Conservation (phyloP, 2,888 invertebrate genomes). For the Eupithecia dodoneata region DNA sequence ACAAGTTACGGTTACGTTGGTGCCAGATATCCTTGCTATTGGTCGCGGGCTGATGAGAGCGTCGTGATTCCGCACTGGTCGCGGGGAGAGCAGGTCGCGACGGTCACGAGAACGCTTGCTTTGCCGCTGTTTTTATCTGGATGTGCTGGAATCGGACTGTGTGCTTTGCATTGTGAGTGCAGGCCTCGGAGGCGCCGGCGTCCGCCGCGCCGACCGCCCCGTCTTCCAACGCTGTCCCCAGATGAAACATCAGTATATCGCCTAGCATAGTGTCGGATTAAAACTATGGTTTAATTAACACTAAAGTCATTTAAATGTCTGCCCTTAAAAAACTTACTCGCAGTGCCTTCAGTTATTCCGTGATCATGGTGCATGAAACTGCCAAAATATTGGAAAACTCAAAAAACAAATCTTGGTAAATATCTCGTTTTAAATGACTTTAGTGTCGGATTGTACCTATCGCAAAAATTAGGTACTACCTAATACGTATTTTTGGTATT, state of each 20-base stretch:
- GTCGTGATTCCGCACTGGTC: conserved; percentile 94
- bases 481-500: not conserved
- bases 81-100: conserved; percentile 91
- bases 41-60: conserved; percentile 91
- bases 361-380: too few species aligned
- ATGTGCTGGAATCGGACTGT: conserved; percentile 92
- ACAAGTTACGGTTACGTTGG: conserved; percentile 88
- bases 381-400: too few species aligned
- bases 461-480: not conserved
- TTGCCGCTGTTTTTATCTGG: conserved; percentile 93
- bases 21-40: conserved; percentile 86
- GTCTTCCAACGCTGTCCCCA: conserved; percentile 82
- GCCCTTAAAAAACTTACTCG: too few species aligned
- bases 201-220: conserved; percentile 86
- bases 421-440: too few species aligned
- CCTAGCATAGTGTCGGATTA: conserved; percentile 58
- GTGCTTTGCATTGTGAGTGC: conserved; percentile 95
- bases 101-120: conserved; percentile 92
- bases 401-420: too few species aligned
- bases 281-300: too few species aligned
- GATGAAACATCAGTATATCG: conserved; percentile 81
- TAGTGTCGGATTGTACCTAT: conserved; percentile 47
- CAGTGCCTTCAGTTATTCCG: too few species aligned
- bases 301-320: too few species aligned
- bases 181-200: conserved; percentile 87